Base-by-base conservation (phyloP, 2,888 invertebrate genomes). In the Bugulina stolonifera region DNA sequence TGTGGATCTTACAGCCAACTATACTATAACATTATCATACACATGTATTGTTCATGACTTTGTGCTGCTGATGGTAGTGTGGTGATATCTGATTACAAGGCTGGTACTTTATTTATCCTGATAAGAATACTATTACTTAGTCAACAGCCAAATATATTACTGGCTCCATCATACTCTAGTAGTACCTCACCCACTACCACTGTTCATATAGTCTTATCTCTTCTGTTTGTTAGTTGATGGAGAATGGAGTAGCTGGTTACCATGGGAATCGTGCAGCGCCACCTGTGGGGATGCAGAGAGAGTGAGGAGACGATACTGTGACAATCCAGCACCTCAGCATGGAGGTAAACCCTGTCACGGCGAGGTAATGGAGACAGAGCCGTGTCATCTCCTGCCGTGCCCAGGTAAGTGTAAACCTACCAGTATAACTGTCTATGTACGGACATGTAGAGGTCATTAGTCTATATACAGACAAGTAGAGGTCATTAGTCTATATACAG, bases 321-420 rank as follows among this genome's bases (percentile, higher is more conserved):
- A 77, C 55, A 74, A 74, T 71, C 78, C 78, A 2, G 71, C 72
- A 18, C 77, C 78, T 27, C 34, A 71, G 23, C 71, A 75, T 73
- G 78, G 78, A 23, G 78, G 78, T 18, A 57, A 43, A 1, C 71
- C 58, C 1, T 78, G 78, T 72, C 23, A 57, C 14, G 84, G 83
- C 5, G 75, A 74, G 1, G 74, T 74, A 32, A 73, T 75, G n/a
- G 79, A 82, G 69, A 74, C 72, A 1, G 75, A 77, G 54, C 71
- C 73, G 2, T 84, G 84, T 74, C 78, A 79, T 64, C 69, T 74
- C 3, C 74, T 74, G 64, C 76, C 75, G 3, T 84, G 84, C 76
- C 79, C 82, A 74, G 78, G 82, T 83, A 74, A 74, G 64, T 64
- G 55, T 25, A 5, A 23, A 23, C 23, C 22, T 14, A 10, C 52